A percentile compares a stretch with the other conserved stretches of the same genome.
phyloP scores from a whole-genome alignment of 2,888 invertebrate species.

The Amphimallon solstitiale region DNA sequence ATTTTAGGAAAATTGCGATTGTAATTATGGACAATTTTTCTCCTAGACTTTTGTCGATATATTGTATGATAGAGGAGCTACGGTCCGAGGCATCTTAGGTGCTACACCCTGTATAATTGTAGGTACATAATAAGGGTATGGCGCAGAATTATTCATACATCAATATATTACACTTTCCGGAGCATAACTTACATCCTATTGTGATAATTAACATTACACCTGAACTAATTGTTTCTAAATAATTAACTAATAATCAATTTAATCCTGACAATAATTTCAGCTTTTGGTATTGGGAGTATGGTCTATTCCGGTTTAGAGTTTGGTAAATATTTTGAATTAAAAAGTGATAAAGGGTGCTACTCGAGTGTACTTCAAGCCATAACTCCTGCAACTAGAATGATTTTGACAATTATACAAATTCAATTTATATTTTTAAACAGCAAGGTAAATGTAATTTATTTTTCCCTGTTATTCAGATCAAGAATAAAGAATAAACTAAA shows the following conservation, averaged over 20 bases:
- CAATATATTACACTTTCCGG: too few relatives aligned
- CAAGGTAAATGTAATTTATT: constrained; percentile 65
- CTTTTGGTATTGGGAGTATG: constrained; percentile 97
- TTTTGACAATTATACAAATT: constrained; percentile 88
- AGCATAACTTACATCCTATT: constrained; percentile 2
- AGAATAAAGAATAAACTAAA: too few relatives aligned
- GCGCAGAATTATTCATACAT: too few relatives aligned
- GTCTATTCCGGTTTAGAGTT: constrained; percentile 95
- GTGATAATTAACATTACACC: neutral
- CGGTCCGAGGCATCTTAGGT: too few relatives aligned
- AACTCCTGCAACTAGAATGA: constrained; percentile 83
- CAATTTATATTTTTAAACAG: constrained; percentile 94
- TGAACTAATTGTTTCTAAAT: neutral
- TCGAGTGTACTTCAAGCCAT: constrained; percentile 74
- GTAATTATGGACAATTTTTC: too few relatives aligned
- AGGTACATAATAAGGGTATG: too few relatives aligned
- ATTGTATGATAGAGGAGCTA: too few relatives aligned
- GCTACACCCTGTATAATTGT: too few relatives aligned
- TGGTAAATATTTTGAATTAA: constrained; percentile 92
- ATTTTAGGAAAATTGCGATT: too few relatives aligned
- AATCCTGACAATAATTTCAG: constrained; percentile 74
- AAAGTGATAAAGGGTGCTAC: constrained; percentile 78
- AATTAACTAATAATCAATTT: constrained; percentile 57
- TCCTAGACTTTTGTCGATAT: too few relatives aligned
- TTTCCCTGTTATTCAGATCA: too few relatives aligned